Conservation (phyloP, 2,888 invertebrate species). For the Pecten maximus region DNA sequence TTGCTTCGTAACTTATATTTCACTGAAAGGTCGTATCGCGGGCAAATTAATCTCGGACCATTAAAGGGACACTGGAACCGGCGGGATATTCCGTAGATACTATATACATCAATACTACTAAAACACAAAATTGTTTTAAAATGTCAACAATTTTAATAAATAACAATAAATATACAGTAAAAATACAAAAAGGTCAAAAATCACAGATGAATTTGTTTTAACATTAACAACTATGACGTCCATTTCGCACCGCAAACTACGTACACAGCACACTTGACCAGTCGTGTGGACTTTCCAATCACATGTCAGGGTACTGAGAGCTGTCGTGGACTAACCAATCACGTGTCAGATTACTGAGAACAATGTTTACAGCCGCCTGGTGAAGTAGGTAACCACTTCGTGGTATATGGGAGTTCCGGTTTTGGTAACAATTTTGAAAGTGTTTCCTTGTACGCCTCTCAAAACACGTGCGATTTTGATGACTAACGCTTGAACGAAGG, state of each 20-base stretch:
- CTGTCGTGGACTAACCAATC: neutral
- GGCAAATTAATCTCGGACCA: too few species aligned
- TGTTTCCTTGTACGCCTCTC: neutral
- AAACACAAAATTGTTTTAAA: neutral
- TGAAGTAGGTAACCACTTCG: neutral
- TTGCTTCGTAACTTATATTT: too few species aligned
- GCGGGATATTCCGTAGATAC: too few species aligned
- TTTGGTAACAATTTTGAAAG: neutral
- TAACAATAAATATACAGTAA: neutral
- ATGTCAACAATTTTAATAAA: neutral
- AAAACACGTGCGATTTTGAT: neutral
- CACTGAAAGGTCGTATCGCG: too few species aligned
- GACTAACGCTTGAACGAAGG: neutral
- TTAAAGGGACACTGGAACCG: too few species aligned
- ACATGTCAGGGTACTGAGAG: too few species aligned
- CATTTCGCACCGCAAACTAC: neutral
- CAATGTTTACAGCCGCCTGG: neutral
- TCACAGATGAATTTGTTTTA: constrained; percentile 10
- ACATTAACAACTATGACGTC: neutral
- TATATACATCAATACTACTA: neutral
- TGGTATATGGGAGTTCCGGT: neutral
- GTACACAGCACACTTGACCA: neutral
- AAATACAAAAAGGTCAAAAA: neutral
- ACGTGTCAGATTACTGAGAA: neutral
- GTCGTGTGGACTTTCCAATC: neutral